Conservation (phyloP, 2,888 invertebrate species). For the Clunio marinus region DNA sequence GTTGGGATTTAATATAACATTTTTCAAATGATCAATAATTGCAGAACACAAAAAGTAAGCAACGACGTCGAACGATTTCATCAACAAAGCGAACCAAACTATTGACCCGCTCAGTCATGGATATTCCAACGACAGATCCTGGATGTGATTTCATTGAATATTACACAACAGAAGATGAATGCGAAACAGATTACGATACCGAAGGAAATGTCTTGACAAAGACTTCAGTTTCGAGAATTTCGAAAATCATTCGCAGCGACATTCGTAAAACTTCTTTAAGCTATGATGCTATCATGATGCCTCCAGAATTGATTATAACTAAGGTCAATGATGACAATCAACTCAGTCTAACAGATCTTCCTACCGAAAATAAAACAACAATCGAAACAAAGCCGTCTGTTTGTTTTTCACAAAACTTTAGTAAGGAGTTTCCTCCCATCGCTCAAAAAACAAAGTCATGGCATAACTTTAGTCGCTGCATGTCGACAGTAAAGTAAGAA, state of each 20-base stretch:
- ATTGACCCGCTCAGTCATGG: constrained; percentile 49
- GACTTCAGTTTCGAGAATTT: neutral
- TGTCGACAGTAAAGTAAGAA: constrained; percentile 43
- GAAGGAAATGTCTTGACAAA: constrained; percentile 29
- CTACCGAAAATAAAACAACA: constrained; percentile 32
- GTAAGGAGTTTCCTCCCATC: constrained; percentile 44
- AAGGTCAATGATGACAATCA: constrained; percentile 42
- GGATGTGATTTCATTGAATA: constrained; percentile 57
- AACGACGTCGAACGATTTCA: neutral
- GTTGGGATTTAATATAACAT: too few relatives aligned
- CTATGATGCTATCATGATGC: constrained; percentile 45
- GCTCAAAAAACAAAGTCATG: constrained; percentile 47
- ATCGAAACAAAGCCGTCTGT: constrained; percentile 36
- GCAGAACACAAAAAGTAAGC: neutral
- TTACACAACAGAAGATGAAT: constrained; percentile 58
- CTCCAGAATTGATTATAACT: constrained; percentile 53
- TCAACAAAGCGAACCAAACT: constrained; percentile 41
- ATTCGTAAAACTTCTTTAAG: constrained; percentile 29
- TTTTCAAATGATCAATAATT: too few relatives aligned
- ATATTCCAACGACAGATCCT: constrained; percentile 62
- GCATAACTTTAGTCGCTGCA: constrained; percentile 47
- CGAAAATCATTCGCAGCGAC: constrained; percentile 23
- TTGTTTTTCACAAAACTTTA: constrained; percentile 43
- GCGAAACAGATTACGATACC: constrained; percentile 48
- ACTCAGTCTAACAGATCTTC: constrained; percentile 20